Evolutionary conservation across 2,888 invertebrate genomes (phyloP), one percentile per base, ranked within the genome.

Genomic region (Exocentrus adspersus): DNA sequence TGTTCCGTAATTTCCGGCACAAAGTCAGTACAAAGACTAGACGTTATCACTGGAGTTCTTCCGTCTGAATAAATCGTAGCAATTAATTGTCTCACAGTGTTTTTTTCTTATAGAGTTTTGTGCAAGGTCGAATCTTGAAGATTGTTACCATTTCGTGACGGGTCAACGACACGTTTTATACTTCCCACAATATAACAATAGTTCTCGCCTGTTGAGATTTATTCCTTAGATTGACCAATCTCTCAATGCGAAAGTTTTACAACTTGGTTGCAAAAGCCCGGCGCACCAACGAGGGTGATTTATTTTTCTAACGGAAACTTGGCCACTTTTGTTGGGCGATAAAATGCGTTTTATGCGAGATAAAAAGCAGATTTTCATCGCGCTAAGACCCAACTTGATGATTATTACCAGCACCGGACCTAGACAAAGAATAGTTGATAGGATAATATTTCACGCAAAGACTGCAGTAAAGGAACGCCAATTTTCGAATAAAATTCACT

Each of bases 271-370:
- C 37, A 37, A n/a, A 37, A 14, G 12, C 1, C 12, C n/a, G n/a
- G n/a, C 12, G 37, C n/a, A 37, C 37, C 10, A 12, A 37, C 37
- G n/a, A 37, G 17, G 24, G 20, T 21, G 17, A 48, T 48, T 48
- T 48, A 48, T 21, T 48, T 48, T 48, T 21, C 14, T 7, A n/a
- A n/a, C 6, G 19, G n/a, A 46, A 46, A 46, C 46, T 46, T 17
- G 6, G 19, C 17, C 20, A 20, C 17, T 46, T 46, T 16, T 10
- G 12, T 21, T 48, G 21, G n/a, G 21, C 24, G 48, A 48, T 21
- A 48, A 48, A 20, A 48, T 10, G 19, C 24, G 17, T 48, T 21
- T 12, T n/a, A 48, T 48, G 20, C 14, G 14, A 24, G 21, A 48
- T 48, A 48, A 48, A 43, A 45, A 12, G 6, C 9, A 48, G 48